A percentile compares a stretch with the other conserved stretches of the same genome.
Conservation (phyloP, 2,113 vertebrate species). For the Gallinago undulata region DNA sequence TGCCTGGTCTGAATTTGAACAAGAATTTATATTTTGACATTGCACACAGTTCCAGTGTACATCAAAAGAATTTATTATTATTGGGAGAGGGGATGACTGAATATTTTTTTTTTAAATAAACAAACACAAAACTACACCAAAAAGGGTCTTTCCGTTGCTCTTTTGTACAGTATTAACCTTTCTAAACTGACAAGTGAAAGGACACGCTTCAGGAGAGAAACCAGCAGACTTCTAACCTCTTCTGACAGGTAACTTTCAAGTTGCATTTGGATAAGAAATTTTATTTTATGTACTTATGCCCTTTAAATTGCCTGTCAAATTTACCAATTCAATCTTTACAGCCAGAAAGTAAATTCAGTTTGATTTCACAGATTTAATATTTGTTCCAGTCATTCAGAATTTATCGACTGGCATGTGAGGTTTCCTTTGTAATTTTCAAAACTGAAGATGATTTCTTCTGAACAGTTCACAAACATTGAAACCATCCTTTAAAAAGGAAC, state of each 20-base stretch:
- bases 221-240: constrained; percentile 81
- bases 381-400: constrained; percentile 61
- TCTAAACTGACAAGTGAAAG: constrained; percentile 88
- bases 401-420: constrained; percentile 32
- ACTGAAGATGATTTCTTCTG: neutral
- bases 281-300: constrained; percentile 70
- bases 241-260: constrained; percentile 86
- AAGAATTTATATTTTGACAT: neutral
- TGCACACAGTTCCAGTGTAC: neutral
- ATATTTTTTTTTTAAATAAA: constrained; percentile 42
- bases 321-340: constrained; percentile 71
- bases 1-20: neutral
- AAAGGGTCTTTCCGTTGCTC: constrained; percentile 76
- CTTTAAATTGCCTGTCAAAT: constrained; percentile 74
- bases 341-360: constrained; percentile 72
- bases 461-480: neutral
- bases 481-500: neutral
- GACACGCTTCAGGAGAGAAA: constrained; percentile 79
- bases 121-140: constrained; percentile 72
- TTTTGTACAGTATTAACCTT: constrained; percentile 84
- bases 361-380: constrained; percentile 73
- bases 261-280: constrained; percentile 73
- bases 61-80: neutral
- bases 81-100: fast-evolving
- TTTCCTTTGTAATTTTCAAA: neutral